Percentiles rank a stretch among this genome's conserved stretches.
Conservation (phyloP, 2,888 invertebrate genomes). For the Pterobdella sp. region DNA sequence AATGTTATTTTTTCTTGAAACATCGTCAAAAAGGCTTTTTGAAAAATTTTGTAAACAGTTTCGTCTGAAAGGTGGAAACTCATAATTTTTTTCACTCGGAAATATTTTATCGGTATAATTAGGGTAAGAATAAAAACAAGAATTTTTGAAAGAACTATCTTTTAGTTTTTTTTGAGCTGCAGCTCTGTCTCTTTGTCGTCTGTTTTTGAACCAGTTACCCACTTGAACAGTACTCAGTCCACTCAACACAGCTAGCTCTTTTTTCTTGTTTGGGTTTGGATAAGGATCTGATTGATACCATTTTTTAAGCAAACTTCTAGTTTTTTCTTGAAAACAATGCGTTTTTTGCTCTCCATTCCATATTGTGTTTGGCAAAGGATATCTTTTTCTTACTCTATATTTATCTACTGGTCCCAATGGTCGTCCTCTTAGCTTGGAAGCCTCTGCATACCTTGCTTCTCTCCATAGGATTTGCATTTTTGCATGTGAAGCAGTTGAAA, state of each 20-base stretch:
- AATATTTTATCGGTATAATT: no score
- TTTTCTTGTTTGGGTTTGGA: conserved; percentile 86
- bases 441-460: conserved; percentile 86
- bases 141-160: conserved; percentile 47
- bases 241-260: conserved; percentile 80
- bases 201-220: conserved; percentile 86
- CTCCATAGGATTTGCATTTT: conserved; percentile 84
- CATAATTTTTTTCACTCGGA: no score
- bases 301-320: conserved; percentile 83
- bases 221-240: conserved; percentile 86
- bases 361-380: conserved; percentile 79
- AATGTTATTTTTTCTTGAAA: not conserved
- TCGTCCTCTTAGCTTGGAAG: conserved; percentile 77
- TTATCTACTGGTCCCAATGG: conserved; percentile 89
- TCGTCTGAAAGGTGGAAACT: not conserved
- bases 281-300: conserved; percentile 86
- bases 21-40: not conserved
- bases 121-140: no score
- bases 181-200: conserved; percentile 75
- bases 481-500: conserved; percentile 78
- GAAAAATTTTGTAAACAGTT: not conserved
- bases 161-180: conserved; percentile 93
- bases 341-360: conserved; percentile 95
- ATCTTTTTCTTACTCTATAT: conserved; percentile 85
- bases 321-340: conserved; percentile 87